These are phyloP conservation scores for Ochropleura plecta DNA, from an alignment of 2,888 invertebrate species.

Conservation along the genomic window DNA sequence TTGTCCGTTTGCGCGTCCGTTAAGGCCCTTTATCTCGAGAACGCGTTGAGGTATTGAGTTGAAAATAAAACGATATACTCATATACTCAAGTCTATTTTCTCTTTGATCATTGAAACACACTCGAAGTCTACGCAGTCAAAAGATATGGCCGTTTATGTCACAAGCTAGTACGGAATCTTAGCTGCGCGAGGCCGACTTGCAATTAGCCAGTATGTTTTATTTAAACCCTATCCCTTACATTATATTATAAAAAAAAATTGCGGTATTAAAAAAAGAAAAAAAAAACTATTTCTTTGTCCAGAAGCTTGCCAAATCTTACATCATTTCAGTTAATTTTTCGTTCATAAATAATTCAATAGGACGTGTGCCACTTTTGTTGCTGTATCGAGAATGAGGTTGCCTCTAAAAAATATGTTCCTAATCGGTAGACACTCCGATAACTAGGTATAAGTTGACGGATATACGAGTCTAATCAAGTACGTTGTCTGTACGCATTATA, in stretches of 20 bases:
- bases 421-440: not conserved
- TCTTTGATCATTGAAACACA: too few relatives aligned
- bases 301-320: slow-evolving; percentile 71
- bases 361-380: slow-evolving; percentile 51
- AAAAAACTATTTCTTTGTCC: slow-evolving; percentile 69
- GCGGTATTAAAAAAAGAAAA: slow-evolving; percentile 48
- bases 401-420: not conserved
- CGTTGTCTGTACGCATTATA: not conserved
- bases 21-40: too few relatives aligned
- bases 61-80: too few relatives aligned
- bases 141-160: too few relatives aligned
- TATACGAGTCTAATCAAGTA: not conserved
- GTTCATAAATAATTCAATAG: slow-evolving; percentile 76
- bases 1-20: too few relatives aligned
- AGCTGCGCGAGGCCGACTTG: too few relatives aligned
- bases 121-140: too few relatives aligned
- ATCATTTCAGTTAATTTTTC: not conserved
- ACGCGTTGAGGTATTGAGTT: too few relatives aligned
- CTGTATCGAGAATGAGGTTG: slow-evolving; percentile 28
- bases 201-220: too few relatives aligned
- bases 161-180: too few relatives aligned
- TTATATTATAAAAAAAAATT: not conserved
- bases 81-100: too few relatives aligned
- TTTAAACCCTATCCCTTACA: too few relatives aligned
- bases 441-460: not conserved